phyloP scores from a whole-genome alignment of 1,140 invertebrate species.

The Orchestia grillus region DNA sequence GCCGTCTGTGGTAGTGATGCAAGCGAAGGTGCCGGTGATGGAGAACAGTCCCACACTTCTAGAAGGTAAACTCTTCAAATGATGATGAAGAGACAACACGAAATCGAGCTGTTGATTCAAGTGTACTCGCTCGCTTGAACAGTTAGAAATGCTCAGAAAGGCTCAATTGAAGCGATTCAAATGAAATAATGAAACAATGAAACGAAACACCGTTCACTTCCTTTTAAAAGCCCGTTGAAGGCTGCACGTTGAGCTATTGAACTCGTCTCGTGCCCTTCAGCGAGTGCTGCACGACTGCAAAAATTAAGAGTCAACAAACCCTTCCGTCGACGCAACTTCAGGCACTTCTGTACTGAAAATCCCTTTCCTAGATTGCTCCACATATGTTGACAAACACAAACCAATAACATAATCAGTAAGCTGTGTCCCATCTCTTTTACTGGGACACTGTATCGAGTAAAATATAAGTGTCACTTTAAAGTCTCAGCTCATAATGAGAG shows the following conservation, averaged over 20 bases:
- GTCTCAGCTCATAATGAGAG: background rate
- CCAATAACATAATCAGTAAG: background rate
- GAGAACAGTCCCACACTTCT: background rate
- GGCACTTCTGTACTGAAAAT: background rate
- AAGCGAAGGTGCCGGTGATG: background rate
- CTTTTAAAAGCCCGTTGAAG: background rate
- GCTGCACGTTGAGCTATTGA: background rate
- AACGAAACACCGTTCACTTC: background rate
- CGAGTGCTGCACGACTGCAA: background rate
- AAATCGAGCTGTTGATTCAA: background rate
- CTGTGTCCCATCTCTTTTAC: background rate
- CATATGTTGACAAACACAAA: background rate
- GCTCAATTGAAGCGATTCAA: background rate
- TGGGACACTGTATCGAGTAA: background rate
- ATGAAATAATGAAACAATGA: too few species aligned
- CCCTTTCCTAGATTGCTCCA: background rate
- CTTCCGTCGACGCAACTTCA: background rate
- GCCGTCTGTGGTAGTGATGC: conserved; percentile 19
- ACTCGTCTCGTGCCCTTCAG: background rate
- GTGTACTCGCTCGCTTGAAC: background rate
- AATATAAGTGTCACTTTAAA: background rate
- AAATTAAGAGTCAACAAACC: background rate
- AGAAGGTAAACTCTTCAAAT: conserved; percentile 1
- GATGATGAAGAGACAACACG: background rate
- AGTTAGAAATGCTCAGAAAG: background rate